A percentile compares a stretch with the other conserved stretches of the same genome.
Evolutionary conservation across 2,888 invertebrate genomes (phyloP).

Genomic region (Portevinia maculata): DNA sequence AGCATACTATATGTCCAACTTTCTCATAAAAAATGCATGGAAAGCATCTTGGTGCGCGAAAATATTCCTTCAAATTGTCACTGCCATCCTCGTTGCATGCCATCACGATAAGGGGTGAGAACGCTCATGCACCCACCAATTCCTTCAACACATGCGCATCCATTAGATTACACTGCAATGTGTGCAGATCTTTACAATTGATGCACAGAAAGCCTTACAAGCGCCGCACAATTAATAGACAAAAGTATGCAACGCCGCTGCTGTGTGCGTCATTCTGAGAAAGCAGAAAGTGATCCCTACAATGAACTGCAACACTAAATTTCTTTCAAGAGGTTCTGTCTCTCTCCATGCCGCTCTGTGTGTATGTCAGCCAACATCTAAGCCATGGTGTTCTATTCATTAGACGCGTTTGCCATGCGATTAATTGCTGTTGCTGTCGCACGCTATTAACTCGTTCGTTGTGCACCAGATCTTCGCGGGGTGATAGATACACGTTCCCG

Average conservation of each 20-base stretch:
- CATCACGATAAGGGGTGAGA: slow-evolving; percentile 69
- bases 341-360: no score
- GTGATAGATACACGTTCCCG: slow-evolving; percentile 53
- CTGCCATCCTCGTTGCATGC: slow-evolving; percentile 47
- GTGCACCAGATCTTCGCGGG: slow-evolving; percentile 67
- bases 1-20: slow-evolving; percentile 21
- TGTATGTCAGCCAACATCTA: slow-evolving; percentile 25
- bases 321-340: slow-evolving; percentile 10
- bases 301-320: not conserved
- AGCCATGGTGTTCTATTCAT: slow-evolving; percentile 62
- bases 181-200: slow-evolving; percentile 62
- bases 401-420: slow-evolving; percentile 71
- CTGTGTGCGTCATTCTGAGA: slow-evolving; percentile 62
- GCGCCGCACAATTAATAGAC: slow-evolving; percentile 72
- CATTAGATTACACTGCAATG: slow-evolving; percentile 38
- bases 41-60: slow-evolving; percentile 39
- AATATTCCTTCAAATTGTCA: slow-evolving; percentile 39
- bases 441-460: slow-evolving; percentile 74
- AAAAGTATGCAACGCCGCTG: slow-evolving; percentile 56
- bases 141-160: slow-evolving; percentile 52
- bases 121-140: slow-evolving; percentile 67
- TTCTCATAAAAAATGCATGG: slow-evolving; percentile 61
- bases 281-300: slow-evolving; percentile 17
- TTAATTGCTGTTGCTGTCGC: slow-evolving; percentile 64
- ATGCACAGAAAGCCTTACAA: slow-evolving; percentile 45